Conservation (phyloP, 2,797 vertebrate genomes). For the Aythya fuligula region DNA sequence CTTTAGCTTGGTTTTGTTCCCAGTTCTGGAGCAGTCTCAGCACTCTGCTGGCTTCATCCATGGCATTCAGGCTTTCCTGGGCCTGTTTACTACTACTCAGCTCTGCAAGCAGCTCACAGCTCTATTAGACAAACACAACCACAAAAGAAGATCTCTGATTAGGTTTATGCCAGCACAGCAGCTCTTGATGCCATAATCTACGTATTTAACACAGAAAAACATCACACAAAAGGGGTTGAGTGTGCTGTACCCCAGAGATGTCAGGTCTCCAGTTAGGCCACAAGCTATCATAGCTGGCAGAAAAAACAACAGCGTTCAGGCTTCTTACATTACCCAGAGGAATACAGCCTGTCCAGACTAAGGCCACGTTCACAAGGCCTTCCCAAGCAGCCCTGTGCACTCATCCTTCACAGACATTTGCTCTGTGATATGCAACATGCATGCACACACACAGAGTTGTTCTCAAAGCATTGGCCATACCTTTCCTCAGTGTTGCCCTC, state of each 20-base stretch:
- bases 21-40: not conserved
- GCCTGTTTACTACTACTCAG: not conserved
- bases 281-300: not conserved
- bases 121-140: not conserved
- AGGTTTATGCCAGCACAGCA: not conserved
- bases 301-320: not conserved
- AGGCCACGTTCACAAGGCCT: not conserved
- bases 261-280: not conserved
- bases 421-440: not conserved
- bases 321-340: not conserved
- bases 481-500: not conserved
- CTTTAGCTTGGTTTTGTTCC: not conserved
- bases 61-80: not conserved
- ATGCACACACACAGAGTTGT: fast-evolving
- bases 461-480: not conserved
- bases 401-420: not conserved
- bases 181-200: not conserved
- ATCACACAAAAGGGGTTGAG: not conserved
- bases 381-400: not conserved
- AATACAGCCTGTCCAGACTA: not conserved
- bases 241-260: not conserved
- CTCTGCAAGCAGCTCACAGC: not conserved
- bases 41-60: not conserved
- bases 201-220: not conserved
- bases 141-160: not conserved